Percentiles rank a stretch among this genome's conserved stretches.
Evolutionary conservation across 2,113 vertebrate genomes (phyloP).

Genomic region (Desmodus rotundus): DNA sequence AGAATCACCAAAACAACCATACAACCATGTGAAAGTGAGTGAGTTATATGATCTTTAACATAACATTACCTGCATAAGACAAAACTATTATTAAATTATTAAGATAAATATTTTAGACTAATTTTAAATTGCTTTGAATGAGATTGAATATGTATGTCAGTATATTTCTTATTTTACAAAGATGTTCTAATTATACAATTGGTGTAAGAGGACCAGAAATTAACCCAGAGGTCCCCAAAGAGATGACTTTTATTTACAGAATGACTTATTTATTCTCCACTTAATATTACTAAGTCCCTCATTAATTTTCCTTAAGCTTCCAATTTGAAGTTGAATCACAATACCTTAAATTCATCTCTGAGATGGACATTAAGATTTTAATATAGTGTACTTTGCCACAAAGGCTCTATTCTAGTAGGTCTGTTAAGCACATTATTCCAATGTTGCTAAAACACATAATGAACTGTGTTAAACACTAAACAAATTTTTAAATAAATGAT

Average conservation of each 20-base stretch:
- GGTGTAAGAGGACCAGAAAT: constrained; percentile 19
- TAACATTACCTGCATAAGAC: background rate
- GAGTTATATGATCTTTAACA: background rate
- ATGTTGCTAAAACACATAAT: constrained; percentile 63
- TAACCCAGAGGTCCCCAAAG: background rate
- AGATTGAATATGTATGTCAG: background rate
- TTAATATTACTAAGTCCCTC: constrained; percentile 55
- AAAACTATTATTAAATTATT: background rate
- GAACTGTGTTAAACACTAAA: constrained; percentile 62
- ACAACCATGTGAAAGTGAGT: background rate
- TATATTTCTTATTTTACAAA: constrained; percentile 48
- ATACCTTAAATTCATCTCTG: constrained; percentile 23
- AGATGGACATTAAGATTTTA: constrained; percentile 43
- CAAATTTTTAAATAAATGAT: constrained; percentile 74
- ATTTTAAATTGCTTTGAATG: constrained; percentile 46
- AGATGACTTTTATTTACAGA: constrained; percentile 60
- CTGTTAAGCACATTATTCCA: constrained; percentile 58
- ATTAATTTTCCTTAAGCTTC: constrained; percentile 73
- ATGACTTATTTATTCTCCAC: constrained; percentile 59
- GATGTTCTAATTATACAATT: constrained; percentile 47
- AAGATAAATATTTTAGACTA: constrained; percentile 21
- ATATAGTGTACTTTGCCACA: constrained; percentile 18
- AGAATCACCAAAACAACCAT: background rate
- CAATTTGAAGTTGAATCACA: constrained; percentile 39
- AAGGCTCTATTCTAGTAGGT: constrained; percentile 44